Conservation (phyloP, 2,113 vertebrate genomes). For the Chinchilla lanigera region DNA sequence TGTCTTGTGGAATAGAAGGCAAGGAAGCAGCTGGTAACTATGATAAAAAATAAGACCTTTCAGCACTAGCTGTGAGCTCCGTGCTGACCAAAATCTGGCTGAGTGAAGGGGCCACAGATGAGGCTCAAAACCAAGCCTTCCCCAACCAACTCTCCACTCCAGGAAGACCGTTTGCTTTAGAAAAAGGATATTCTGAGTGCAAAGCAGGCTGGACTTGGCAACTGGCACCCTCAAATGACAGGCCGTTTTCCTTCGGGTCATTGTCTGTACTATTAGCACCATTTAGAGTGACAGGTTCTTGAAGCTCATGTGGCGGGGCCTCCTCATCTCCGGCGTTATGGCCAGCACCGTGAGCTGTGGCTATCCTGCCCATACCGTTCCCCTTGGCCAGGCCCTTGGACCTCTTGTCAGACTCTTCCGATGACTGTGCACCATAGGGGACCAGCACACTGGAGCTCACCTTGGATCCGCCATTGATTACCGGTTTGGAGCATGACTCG, state of each 20-base stretch:
- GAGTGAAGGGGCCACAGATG: accelerated
- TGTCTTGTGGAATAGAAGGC: constrained; percentile 83
- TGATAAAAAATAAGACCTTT: background rate
- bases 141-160: constrained; percentile 70
- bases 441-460: constrained; percentile 85
- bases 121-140: accelerated
- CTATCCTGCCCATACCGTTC: constrained; percentile 74
- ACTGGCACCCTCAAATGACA: constrained; percentile 71
- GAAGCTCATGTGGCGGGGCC: constrained; percentile 75
- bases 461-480: constrained; percentile 89
- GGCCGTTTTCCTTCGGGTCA: constrained; percentile 80
- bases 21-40: constrained; percentile 78
- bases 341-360: constrained; percentile 61
- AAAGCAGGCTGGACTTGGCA: constrained; percentile 79
- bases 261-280: constrained; percentile 83
- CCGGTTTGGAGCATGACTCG: constrained; percentile 81
- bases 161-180: constrained; percentile 84
- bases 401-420: constrained; percentile 93
- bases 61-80: accelerated
- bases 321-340: constrained; percentile 77
- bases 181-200: constrained; percentile 81
- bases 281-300: constrained; percentile 78
- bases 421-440: constrained; percentile 92
- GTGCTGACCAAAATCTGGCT: accelerated
- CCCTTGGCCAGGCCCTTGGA: constrained; percentile 86